A percentile compares a stretch with the other conserved stretches of the same genome.
Evolutionary conservation across 2,888 invertebrate genomes (phyloP).

Genomic region (Spilarctia lutea): DNA sequence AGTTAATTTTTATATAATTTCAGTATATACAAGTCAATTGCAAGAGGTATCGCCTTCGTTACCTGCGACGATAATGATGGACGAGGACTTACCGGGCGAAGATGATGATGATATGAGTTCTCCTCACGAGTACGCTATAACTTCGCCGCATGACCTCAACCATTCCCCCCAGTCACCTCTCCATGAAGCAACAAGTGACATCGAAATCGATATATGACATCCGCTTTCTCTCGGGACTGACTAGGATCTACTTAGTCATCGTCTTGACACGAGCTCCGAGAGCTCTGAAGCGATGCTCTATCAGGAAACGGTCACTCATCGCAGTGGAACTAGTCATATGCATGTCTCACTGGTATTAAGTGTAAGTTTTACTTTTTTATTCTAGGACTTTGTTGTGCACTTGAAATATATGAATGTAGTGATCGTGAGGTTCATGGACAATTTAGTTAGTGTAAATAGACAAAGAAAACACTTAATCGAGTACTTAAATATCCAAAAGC

Average conservation of each 20-base stretch:
- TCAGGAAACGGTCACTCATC: constrained; percentile 43
- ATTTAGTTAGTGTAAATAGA: constrained; percentile 32
- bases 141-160: constrained; percentile 45
- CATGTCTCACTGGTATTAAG: constrained; percentile 63
- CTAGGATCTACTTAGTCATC: constrained; percentile 57
- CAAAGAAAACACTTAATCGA: constrained; percentile 43
- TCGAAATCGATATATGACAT: constrained; percentile 83
- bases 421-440: constrained; percentile 43
- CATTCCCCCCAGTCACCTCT: constrained; percentile 70
- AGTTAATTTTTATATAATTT: constrained; percentile 47
- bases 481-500: constrained; percentile 51
- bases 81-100: constrained; percentile 74
- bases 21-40: constrained; percentile 81
- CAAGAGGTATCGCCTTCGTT: constrained; percentile 81
- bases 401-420: constrained; percentile 33
- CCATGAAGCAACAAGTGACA: constrained; percentile 73
- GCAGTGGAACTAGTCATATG: constrained; percentile 63
- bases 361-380: constrained; percentile 48
- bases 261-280: constrained; percentile 38
- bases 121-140: constrained; percentile 68
- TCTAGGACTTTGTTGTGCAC: constrained; percentile 24
- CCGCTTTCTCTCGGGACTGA: constrained; percentile 64
- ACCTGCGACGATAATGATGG: constrained; percentile 85
- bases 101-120: constrained; percentile 76
- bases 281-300: constrained; percentile 36